Base-by-base conservation (phyloP, 1,140 invertebrate genomes). In the Dryas iulia region DNA sequence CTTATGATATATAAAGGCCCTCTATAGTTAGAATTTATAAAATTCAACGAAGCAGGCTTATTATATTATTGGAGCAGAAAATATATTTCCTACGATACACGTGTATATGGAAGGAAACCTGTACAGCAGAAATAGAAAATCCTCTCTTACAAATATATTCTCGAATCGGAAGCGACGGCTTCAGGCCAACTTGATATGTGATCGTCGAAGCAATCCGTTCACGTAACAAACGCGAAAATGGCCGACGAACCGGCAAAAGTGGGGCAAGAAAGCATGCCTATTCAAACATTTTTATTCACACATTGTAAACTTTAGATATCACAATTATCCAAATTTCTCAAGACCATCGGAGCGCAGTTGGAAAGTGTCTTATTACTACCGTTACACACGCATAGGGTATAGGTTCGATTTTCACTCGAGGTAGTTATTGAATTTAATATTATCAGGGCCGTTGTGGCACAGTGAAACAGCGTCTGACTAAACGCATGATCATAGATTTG, bases 231-330 rank as follows among this genome's bases (percentile, higher is more conserved):
- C 72, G 81, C 79, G 80, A 85, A 87, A 87, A 84, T 82, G 82
- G 79, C 76, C 81, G 84, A 77, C 83, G 84, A 89, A 84, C 82
- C 85, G 83, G 79, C 79, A 86, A 86, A 87, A 86, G 76, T 89
- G 71, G 87, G 84, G 67, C 85, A 87, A 82, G 83, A 86, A 81
- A 82, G 63, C 76, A 86, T 81, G 79, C 77, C 77, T 76, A 35
- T 75, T 71, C 69, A 71, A 75, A 74, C 71, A 84, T 83, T 86
- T 86, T 79, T 70, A 65, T 78, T 71, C 58, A 76, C 56, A 74
- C 75, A 76, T 81, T 77, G 73, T 63, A 59, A 64, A 21, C 14
- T 47, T 21, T 21, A 21, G 7, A 47, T 47, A 47, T 47, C 14
- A 47, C 18, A 47, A 47, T 47, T 47, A 47, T 8, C 39, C 14